Base-by-base conservation (phyloP, 2,888 invertebrate species). In the Lasiommata megera region DNA sequence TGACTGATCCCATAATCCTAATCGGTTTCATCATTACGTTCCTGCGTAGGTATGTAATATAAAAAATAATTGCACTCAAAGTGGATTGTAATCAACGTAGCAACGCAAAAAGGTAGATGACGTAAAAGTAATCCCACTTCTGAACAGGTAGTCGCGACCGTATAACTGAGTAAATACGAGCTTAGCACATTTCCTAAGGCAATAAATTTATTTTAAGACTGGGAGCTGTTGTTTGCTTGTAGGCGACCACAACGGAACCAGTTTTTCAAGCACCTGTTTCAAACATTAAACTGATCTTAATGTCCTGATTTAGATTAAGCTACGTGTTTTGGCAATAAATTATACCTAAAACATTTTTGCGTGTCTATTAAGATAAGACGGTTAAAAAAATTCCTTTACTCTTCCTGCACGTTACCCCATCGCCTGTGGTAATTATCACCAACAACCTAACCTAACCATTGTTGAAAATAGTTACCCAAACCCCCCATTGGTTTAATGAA, bases 251-350 rank as follows among this genome's bases (percentile, higher is more conserved):
- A 38, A 38, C 23, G 46, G 48, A 70, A 68, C 70, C 66, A 48
- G 68, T 70, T 69, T 60, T 7, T 29, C 51, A 46, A 64, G 64
- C 70, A 70, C 68, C 71, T 70, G 71, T 66, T 62, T 50, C 51
- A 54, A 58, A 51, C 60, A 60, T 57, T 53, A 43, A 56, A 51
- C 50, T 57, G 61, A 56, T 67, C 62, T 63, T 60, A 54, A 56
- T 67, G 66, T 61, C 64, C 65, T 63, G 68, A 65, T 64, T 67
- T 61, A 59, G 61, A 66, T 67, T 63, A 56, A 56, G 43, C 38
- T 18, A 55, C 50, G 47, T 48, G 55, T 51, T 62, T 54, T 11
- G 41, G 41, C 46, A 53, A 48, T 40, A 48, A 40, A 44, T 40
- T 54, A 41, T 52, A n/a, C 18, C 23, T 23, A 23, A 23, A 23